Conservation (phyloP, 2,888 invertebrate genomes). For the Cerceris ruficornis region DNA sequence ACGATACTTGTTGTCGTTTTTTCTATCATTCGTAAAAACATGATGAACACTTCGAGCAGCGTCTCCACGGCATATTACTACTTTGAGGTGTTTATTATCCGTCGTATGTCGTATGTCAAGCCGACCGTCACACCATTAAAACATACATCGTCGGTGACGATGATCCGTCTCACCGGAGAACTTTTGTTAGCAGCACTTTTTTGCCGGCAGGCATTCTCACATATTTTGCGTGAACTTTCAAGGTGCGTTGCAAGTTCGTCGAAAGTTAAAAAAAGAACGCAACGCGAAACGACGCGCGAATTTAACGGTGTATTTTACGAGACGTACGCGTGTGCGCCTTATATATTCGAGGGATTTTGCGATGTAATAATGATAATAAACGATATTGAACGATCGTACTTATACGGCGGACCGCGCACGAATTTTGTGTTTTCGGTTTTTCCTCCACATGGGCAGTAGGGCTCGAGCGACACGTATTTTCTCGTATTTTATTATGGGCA, state of each 20-base stretch:
- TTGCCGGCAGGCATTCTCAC: conserved; percentile 2
- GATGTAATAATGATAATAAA: not conserved
- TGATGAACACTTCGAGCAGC: conserved; percentile 12
- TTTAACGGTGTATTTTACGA: not conserved
- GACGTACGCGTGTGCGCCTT: not conserved
- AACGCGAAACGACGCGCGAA: not conserved
- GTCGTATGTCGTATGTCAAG: no score
- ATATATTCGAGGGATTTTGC: not conserved
- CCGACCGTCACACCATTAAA: not conserved
- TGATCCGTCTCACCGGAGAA: not conserved
- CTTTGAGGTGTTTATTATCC: no score
- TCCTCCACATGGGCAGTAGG: conserved; percentile 43
- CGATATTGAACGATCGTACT: not conserved
- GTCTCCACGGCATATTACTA: not conserved
- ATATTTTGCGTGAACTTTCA: conserved; percentile 25
- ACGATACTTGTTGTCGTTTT: conserved; percentile 22
- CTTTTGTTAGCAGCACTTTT: conserved; percentile 4
- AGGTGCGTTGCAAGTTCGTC: conserved; percentile 13
- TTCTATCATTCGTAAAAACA: conserved; percentile 4
- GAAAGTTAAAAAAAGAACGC: not conserved
- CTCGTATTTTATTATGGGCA: conserved; percentile 14
- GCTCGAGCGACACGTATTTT: conserved; percentile 37
- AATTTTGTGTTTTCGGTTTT: conserved; percentile 20
- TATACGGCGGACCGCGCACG: conserved; percentile 19
- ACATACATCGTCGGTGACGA: not conserved